A percentile compares a stretch with the other conserved stretches of the same genome.
These are phyloP conservation scores for Lophius piscatorius DNA, from an alignment of 2,113 vertebrate species.

Conservation along the genomic window DNA sequence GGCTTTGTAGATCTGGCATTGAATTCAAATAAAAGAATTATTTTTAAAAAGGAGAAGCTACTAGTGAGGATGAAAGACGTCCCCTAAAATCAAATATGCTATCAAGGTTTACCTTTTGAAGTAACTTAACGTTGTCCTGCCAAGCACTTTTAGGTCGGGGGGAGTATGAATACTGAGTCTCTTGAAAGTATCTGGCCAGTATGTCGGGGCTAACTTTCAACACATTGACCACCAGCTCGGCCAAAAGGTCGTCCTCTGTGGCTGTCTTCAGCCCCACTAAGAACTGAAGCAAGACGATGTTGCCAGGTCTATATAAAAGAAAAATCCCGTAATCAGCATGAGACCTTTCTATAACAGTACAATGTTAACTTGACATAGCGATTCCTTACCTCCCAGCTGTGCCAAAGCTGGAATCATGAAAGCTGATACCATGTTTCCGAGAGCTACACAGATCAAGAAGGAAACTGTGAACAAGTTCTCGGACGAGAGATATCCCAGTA, in stretches of 20 bases:
- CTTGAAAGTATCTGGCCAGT: conserved; percentile 89
- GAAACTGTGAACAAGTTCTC: conserved; percentile 89
- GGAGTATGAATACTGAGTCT: conserved; percentile 87
- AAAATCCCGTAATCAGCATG: neutral
- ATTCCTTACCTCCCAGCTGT: conserved; percentile 85
- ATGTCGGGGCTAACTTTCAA: conserved; percentile 90
- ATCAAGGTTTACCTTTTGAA: conserved; percentile 84
- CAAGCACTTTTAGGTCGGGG: conserved; percentile 87
- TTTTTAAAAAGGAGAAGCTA: neutral
- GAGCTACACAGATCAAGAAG: conserved; percentile 93
- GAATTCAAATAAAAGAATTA: neutral
- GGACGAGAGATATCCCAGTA: conserved; percentile 79
- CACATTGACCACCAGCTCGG: conserved; percentile 86
- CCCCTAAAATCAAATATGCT: neutral
- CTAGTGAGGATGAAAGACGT: neutral
- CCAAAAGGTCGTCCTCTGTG: conserved; percentile 87
- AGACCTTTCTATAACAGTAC: neutral
- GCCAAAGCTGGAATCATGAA: conserved; percentile 89
- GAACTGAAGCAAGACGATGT: conserved; percentile 92
- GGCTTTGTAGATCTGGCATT: conserved; percentile 89
- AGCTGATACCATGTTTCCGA: conserved; percentile 92
- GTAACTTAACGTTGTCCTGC: conserved; percentile 89
- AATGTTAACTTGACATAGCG: neutral
- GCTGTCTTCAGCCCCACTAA: conserved; percentile 89
- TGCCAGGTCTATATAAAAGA: conserved; percentile 83